Percentiles rank a stretch among this genome's conserved stretches.
phyloP scores from a whole-genome alignment of 2,797 vertebrate species.

The Limnodromus scolopaceus region DNA sequence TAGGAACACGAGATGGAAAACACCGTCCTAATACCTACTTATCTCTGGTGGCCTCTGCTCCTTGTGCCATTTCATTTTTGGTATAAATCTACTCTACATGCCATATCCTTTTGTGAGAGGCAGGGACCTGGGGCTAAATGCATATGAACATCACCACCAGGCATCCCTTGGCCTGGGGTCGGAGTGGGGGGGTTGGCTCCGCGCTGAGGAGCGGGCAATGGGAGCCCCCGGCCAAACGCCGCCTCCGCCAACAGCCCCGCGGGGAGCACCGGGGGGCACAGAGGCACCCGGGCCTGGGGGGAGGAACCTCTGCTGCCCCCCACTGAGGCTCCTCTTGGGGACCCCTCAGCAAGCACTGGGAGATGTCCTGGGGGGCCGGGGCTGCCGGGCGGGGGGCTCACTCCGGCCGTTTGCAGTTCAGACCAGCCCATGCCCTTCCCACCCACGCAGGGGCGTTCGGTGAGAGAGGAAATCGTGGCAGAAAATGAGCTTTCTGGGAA shows the following conservation, averaged over 20 bases:
- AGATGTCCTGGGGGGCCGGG: neutral
- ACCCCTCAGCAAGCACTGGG: accelerated
- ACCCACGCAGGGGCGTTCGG: neutral
- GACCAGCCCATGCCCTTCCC: neutral
- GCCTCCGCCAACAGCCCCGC: neutral
- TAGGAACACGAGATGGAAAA: neutral
- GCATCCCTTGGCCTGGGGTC: neutral
- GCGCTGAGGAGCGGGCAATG: neutral
- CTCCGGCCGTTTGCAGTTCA: accelerated
- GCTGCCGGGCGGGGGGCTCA: accelerated
- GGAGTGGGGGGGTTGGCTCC: accelerated
- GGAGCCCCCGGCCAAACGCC: neutral
- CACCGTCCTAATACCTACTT: neutral
- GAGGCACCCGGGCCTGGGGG: neutral
- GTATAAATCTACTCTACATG: neutral
- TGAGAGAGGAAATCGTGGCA: neutral
- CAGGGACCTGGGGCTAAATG: neutral
- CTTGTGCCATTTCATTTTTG: neutral
- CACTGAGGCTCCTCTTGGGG: too few relatives aligned
- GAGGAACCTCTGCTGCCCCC: too few relatives aligned
- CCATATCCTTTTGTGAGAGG: neutral
- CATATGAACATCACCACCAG: accelerated
- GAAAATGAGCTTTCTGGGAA: neutral
- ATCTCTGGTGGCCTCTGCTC: neutral
- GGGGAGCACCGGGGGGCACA: neutral